These are phyloP conservation scores for Felis catus DNA, from an alignment of 2,113 vertebrate species.

Conservation along the genomic window F.catus_Fca126_mat1.0 CM031421.1:62646001-62646500, in stretches of 20 bases:
- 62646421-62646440: neutral
- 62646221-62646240: neutral
- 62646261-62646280: neutral
- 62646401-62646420: neutral
- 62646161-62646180: neutral
- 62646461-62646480: neutral
- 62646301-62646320: neutral
- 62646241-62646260: neutral
- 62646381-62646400: neutral
- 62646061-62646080: no score
- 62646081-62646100: no score
- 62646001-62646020: no score
- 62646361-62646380: neutral
- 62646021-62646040: no score
- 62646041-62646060: no score
- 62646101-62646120: no score
- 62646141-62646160: no score
- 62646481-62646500: neutral
- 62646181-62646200: neutral
- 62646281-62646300: neutral
- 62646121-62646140: no score
- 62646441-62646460: neutral
- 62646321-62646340: neutral
- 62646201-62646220: neutral
- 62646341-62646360: neutral